These are phyloP conservation scores for Lophochroa leadbeateri DNA, from an alignment of 2,113 vertebrate genomes.

Conservation along the genomic window DNA sequence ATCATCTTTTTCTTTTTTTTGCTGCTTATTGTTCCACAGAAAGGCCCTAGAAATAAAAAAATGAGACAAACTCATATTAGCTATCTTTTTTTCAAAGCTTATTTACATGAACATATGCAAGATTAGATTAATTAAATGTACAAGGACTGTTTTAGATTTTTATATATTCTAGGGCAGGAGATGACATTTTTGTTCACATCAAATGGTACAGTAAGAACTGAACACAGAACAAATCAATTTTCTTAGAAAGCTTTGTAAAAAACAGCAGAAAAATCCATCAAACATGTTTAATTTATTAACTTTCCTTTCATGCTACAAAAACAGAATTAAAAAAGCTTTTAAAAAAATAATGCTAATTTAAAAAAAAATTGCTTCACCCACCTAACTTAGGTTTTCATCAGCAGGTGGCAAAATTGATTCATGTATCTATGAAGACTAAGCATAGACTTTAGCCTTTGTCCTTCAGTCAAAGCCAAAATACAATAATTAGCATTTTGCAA, in stretches of 20 bases:
- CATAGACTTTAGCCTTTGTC: neutral
- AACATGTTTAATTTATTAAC: neutral
- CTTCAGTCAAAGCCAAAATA: neutral
- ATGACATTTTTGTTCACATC: neutral
- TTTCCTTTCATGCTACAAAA: neutral
- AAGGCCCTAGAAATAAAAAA: slow-evolving; percentile 80
- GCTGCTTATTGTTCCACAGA: slow-evolving; percentile 88
- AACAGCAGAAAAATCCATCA: neutral
- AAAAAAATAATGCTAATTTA: neutral
- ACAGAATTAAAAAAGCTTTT: neutral
- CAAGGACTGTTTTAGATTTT: neutral
- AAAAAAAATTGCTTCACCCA: neutral
- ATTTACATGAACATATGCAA: neutral
- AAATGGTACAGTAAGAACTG: neutral
- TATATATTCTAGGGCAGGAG: neutral
- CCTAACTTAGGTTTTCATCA: slow-evolving; percentile 21
- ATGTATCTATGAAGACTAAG: neutral
- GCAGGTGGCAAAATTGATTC: slow-evolving; percentile 53
- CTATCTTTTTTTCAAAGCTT: neutral
- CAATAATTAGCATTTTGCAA: neutral
- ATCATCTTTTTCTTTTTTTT: slow-evolving; percentile 99
- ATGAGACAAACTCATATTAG: neutral
- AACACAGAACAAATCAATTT: neutral
- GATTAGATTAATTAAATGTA: neutral
- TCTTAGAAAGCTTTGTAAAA: neutral